These are phyloP conservation scores for Sycobia sp. DNA, from an alignment of 1,140 invertebrate genomes.

Conservation along the genomic window DNA sequence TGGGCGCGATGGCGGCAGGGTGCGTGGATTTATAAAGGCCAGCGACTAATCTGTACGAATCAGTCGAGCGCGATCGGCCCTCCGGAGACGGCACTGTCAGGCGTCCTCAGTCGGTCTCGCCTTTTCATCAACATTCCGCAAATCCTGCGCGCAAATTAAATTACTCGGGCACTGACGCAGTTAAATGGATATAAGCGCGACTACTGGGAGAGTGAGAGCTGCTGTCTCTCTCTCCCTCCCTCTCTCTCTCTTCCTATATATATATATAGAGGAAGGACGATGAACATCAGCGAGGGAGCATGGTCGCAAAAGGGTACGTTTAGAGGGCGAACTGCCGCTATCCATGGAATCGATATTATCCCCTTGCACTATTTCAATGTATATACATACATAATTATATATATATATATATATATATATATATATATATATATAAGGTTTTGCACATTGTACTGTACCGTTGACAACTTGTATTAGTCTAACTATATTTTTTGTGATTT, in stretches of 20 bases:
- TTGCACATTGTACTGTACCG: too few species aligned
- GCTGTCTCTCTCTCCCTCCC: too few species aligned
- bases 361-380: too few species aligned
- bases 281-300: constrained; percentile 34
- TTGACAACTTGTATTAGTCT: too few species aligned
- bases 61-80: neutral
- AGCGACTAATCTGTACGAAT: neutral
- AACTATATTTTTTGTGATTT: too few species aligned
- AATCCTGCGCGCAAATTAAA: constrained; percentile 60
- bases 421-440: too few species aligned
- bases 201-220: constrained; percentile 26
- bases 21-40: neutral
- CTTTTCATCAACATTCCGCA: constrained; percentile 62
- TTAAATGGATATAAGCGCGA: constrained; percentile 50
- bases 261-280: constrained; percentile 4
- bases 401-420: too few species aligned
- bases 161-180: constrained; percentile 56
- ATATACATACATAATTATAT: too few species aligned
- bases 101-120: constrained; percentile 43
- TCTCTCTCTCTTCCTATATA: too few species aligned
- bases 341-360: constrained; percentile 48
- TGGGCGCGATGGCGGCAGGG: too few species aligned
- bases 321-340: constrained; percentile 39
- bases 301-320: constrained; percentile 14
- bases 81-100: constrained; percentile 29